These are phyloP conservation scores for Meteorus colon DNA, from an alignment of 2,888 invertebrate genomes.

Conservation along the genomic window DNA sequence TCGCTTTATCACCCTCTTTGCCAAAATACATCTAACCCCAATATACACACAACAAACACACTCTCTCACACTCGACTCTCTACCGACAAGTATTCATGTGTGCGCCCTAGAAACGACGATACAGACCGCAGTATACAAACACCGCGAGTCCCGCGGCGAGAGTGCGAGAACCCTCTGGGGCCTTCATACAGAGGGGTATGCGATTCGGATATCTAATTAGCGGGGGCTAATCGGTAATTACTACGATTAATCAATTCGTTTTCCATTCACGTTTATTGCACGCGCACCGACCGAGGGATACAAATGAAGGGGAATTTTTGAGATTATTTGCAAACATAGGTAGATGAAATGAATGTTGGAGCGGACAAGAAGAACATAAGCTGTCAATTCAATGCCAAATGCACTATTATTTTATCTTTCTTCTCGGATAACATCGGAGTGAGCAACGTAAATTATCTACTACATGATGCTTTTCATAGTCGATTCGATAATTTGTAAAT, in stretches of 20 bases:
- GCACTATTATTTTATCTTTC: neutral
- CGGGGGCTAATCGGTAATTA: conserved; percentile 76
- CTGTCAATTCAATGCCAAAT: conserved; percentile 24
- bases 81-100: conserved; percentile 34
- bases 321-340: conserved; percentile 8
- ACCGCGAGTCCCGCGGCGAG: conserved; percentile 56
- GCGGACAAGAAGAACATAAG: conserved; percentile 22
- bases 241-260: conserved; percentile 77
- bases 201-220: conserved; percentile 73
- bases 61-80: conserved; percentile 55
- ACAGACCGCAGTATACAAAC: conserved; percentile 38
- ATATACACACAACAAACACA: conserved; percentile 44
- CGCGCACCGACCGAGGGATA: conserved; percentile 45
- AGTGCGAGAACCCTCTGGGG: conserved; percentile 65
- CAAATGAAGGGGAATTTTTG: conserved; percentile 33
- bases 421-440: neutral
- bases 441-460: neutral
- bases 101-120: conserved; percentile 50
- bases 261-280: conserved; percentile 72
- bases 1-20: conserved; percentile 54
- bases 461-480: neutral
- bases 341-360: conserved; percentile 43
- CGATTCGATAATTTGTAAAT: conserved; percentile 41
- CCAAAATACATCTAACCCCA: conserved; percentile 51
- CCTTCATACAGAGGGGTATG: conserved; percentile 58